These are phyloP conservation scores for Cyprinella venusta DNA, from an alignment of 2,797 vertebrate species.

Conservation along the genomic window DNA sequence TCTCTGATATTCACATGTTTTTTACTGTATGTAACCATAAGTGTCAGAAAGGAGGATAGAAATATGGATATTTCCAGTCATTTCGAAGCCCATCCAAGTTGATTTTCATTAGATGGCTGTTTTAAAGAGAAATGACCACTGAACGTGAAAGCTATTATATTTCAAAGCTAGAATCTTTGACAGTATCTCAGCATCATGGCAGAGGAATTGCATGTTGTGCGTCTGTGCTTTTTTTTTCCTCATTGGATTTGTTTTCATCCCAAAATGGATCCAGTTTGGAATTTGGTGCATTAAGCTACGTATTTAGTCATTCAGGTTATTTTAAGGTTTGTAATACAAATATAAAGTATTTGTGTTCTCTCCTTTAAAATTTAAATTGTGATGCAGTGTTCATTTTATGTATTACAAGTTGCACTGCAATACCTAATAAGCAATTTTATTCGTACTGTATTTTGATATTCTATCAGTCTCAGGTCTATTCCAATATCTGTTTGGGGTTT, in stretches of 20 bases:
- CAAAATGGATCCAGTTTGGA: background rate
- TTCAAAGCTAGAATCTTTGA: background rate
- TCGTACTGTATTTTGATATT: conserved; percentile 12
- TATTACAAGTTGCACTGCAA: background rate
- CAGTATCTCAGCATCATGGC: background rate
- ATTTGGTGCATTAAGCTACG: background rate
- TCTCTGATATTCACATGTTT: background rate
- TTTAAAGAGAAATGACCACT: background rate
- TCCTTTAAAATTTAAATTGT: background rate
- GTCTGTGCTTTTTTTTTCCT: background rate
- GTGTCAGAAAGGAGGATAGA: background rate
- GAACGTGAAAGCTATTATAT: background rate
- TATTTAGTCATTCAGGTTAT: background rate
- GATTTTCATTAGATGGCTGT: background rate
- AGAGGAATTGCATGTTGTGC: background rate
- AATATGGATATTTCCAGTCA: background rate
- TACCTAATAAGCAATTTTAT: background rate
- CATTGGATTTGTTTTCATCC: background rate
- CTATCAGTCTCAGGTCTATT: conserved; percentile 15
- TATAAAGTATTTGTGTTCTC: too few relatives aligned
- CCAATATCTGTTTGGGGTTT: background rate
- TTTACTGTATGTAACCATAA: background rate
- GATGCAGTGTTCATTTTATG: background rate
- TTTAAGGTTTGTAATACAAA: background rate
- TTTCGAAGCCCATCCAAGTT: background rate